phyloP scores from a whole-genome alignment of 2,113 vertebrate species.

The Lipotes vexillifer region DNA sequence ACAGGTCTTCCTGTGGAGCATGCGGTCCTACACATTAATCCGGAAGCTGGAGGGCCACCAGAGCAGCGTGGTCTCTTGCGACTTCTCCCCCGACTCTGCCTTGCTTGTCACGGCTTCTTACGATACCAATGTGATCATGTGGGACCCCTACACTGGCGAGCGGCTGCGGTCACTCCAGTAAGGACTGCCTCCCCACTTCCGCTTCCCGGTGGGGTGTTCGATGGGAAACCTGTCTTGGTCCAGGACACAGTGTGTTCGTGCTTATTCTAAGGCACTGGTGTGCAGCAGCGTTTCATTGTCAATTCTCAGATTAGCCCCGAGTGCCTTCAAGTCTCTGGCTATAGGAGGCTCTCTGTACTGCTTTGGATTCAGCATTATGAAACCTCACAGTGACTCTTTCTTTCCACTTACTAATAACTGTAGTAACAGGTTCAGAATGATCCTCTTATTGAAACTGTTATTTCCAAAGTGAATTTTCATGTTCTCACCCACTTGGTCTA shows the following conservation, averaged over 20 bases:
- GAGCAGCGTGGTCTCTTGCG: constrained; percentile 91
- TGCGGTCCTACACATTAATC: constrained; percentile 92
- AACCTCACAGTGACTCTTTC: constrained; percentile 19
- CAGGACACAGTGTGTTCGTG: background rate
- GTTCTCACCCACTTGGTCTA: background rate
- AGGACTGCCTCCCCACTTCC: background rate
- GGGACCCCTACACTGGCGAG: constrained; percentile 96
- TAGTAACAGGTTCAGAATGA: constrained; percentile 15
- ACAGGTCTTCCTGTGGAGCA: constrained; percentile 95
- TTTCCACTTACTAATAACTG: constrained; percentile 49
- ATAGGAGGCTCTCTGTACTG: background rate
- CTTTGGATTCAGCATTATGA: background rate
- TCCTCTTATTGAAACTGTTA: background rate
- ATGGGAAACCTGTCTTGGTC: background rate
- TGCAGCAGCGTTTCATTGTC: background rate
- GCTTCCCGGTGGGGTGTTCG: background rate
- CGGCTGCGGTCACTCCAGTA: constrained; percentile 89
- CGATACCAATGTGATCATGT: constrained; percentile 91
- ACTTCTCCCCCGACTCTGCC: constrained; percentile 94
- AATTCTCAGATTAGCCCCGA: background rate
- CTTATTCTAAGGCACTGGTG: background rate
- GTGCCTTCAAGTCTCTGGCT: background rate
- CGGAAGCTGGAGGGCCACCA: constrained; percentile 89
- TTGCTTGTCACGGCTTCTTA: constrained; percentile 93
- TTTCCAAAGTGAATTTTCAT: constrained; percentile 43